Evolutionary conservation across 2,888 invertebrate genomes (phyloP), one percentile per base, ranked within the genome.

Genomic region (Phlogophora meticulosa): DNA sequence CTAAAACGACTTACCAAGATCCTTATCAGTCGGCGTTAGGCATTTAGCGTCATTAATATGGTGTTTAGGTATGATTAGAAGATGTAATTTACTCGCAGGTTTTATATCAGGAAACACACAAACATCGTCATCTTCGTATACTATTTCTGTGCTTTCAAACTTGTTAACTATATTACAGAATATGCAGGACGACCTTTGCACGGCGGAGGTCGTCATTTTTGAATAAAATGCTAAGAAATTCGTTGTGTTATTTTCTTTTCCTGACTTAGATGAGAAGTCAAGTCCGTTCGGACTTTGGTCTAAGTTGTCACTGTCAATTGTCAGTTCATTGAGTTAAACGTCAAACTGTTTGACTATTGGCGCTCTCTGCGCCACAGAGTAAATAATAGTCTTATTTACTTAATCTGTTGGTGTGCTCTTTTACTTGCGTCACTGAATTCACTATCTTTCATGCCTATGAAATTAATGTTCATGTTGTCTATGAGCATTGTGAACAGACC

Each of bases 31-130:
- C 9, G 94, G 85, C 40, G 94, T 96, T 38, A 99, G 94, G n/a
- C 89, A 89, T 89, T 97, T 98, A 0, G 97, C 97, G 92, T 97
- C 97, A 24, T 96, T 95, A 66, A 98, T 97, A 89, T 99, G 99
- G 46, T 94, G 92, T 87, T 97, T 98, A 0, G 98, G 97, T 38
- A 98, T 95, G 17, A 98, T 97, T 70, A 99, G 94, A 85, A 97
- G 97, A 88, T 99, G 99, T 91, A 97, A 96, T 15, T 96, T 96
- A 0, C 98, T 96, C 0, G 97, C 98, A 4, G 99, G 99, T 86
- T 97, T 97, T 13, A 96, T 98, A 86, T 99, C 99, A 40, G 97
- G 96, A 87, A 99, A 98, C 40, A 98, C 97, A 10, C 97, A 96
- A 43, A 98, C 92, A 49, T 97, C 96, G 0, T 98, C 97, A 82